Evolutionary conservation across 2,797 vertebrate species (phyloP).

Genomic region (Typhlichthys eigenmanni): DNA sequence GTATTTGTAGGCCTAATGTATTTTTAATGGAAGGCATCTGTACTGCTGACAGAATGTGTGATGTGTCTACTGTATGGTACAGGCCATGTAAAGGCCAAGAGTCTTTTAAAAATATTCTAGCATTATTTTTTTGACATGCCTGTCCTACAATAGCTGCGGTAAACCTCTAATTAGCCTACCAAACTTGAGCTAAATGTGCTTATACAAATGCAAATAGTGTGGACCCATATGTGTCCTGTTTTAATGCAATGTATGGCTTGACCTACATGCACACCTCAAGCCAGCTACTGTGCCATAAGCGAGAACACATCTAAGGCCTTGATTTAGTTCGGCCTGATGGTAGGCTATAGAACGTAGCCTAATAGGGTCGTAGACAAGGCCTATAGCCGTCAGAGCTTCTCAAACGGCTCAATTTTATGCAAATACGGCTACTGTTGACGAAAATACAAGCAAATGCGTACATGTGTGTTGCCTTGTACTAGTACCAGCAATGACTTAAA

Average conservation of each 20-base stretch:
- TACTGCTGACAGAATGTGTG: too few species aligned
- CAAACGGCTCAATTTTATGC: slow-evolving; percentile 1
- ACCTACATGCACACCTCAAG: background rate
- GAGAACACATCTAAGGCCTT: slow-evolving; percentile 21
- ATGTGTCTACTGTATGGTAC: too few species aligned
- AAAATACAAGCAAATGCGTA: background rate
- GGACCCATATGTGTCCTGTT: background rate
- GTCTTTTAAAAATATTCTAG: too few species aligned
- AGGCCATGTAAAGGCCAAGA: too few species aligned
- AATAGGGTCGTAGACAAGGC: background rate
- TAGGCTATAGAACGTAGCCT: too few species aligned
- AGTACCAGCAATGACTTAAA: slow-evolving; percentile 1
- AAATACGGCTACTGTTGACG: background rate
- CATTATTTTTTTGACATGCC: too few species aligned
- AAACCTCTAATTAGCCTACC: too few species aligned
- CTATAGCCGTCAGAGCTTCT: background rate
- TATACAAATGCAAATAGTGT: background rate
- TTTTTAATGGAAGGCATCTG: too few species aligned
- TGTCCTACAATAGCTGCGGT: too few species aligned
- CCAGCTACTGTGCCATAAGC: slow-evolving; percentile 10
- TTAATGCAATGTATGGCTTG: background rate
- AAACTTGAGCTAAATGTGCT: too few species aligned
- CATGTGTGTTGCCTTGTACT: slow-evolving; percentile 8
- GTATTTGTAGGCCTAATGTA: background rate
- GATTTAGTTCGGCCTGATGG: slow-evolving; percentile 20